These are phyloP conservation scores for Aphelinus atriplicis DNA, from an alignment of 1,140 invertebrate genomes.

Conservation along the genomic window DNA sequence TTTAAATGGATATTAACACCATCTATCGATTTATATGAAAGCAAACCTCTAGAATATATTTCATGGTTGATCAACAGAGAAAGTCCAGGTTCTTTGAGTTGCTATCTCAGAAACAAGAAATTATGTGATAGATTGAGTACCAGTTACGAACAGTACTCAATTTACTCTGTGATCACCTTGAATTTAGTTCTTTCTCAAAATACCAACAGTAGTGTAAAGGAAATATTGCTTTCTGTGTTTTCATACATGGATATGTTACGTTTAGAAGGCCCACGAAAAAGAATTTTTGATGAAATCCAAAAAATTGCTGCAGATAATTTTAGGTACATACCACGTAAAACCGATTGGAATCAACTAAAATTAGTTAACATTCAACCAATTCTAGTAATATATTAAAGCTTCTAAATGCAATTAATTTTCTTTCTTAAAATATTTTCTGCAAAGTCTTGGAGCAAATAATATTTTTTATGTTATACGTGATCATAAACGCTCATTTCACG, in stretches of 20 bases:
- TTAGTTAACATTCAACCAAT: too few species aligned
- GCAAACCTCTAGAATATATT: constrained; percentile 81
- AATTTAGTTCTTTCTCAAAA: constrained; percentile 81
- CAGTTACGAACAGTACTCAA: constrained; percentile 79
- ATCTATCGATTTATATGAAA: constrained; percentile 75
- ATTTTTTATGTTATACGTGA: too few species aligned
- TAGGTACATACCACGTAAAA: constrained; percentile 41
- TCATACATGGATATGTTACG: constrained; percentile 78
- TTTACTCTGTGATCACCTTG: constrained; percentile 79
- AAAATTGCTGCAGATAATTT: constrained; percentile 77
- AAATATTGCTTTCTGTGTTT: constrained; percentile 77
- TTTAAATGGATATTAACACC: constrained; percentile 85
- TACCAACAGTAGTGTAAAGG: constrained; percentile 76
- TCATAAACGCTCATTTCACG: too few species aligned
- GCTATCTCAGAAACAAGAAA: constrained; percentile 82
- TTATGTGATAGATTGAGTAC: constrained; percentile 81
- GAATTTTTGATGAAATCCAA: constrained; percentile 78
- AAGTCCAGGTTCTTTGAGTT: constrained; percentile 85
- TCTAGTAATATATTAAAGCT: too few species aligned
- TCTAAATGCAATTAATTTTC: too few species aligned
- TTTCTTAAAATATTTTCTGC: too few species aligned
- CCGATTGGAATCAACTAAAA: too few species aligned
- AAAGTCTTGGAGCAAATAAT: too few species aligned
- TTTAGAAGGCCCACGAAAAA: constrained; percentile 69
- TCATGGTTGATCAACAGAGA: constrained; percentile 87